Evolutionary conservation across 2,113 vertebrate genomes (phyloP), one percentile per base, ranked within the genome.

Genomic region (Talpa occidentalis): DNA sequence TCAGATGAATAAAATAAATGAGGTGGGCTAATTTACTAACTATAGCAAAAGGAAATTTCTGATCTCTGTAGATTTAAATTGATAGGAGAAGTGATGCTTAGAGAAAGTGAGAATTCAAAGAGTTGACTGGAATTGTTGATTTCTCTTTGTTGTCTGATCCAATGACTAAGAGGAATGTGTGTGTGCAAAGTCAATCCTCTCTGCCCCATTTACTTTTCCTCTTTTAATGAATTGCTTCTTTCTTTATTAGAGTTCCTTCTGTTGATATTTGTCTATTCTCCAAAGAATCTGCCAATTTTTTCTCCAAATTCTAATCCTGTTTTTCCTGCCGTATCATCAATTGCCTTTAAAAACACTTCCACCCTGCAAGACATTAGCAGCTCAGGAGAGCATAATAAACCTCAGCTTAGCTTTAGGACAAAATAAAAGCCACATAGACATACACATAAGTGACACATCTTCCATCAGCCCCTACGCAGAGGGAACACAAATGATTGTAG

Each of bases 241-340:
- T 70, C 54, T 28, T 16, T 70, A 9, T 70, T 84, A 82, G 49
- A 78, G 88, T 70, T 17, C 22, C 80, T 95, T 70, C 91, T 89
- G 79, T 17, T 94, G 90, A 6, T 67, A 59, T 86, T 90, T 79
- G 37, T 79, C n/a, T 16, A 11, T 85, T 94, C 28, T 87, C 59
- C 82, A 86, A 73, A 60, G 67, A 77, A 79, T 10, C 2, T 62
- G 40, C 56, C 44, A 74, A 88, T 28, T 28, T 42, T 62, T 54
- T 96, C 94, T 89, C 76, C 59, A 89, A 47, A 95, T 87, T 96
- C 47, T 62, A 24, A 89, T 54, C 52, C 70, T 79, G 62, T 32
- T 88, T 73, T 95, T 74, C 49, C 78, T 67, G 32, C 62, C 7
- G 59, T 66, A 40, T 62, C 66, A 93, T 95, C 70, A 62, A 6